phyloP scores from a whole-genome alignment of 2,888 invertebrate species.

The Sepioteuthis lessoniana region DNA sequence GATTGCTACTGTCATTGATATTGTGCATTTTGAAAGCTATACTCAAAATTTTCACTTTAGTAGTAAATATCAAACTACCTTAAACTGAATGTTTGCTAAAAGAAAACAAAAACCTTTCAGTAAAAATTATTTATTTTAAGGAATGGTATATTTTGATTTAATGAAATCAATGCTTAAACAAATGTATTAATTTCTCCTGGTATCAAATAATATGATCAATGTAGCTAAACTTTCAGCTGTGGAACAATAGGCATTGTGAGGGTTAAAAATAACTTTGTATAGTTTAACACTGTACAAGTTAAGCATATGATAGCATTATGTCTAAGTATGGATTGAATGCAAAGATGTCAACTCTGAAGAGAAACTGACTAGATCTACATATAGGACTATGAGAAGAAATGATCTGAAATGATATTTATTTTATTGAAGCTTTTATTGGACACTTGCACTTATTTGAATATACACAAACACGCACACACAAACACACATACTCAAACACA shows the following conservation, averaged over 20 bases:
- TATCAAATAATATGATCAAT: background rate
- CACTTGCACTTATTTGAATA: background rate
- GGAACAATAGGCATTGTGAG: background rate
- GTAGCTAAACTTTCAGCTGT: background rate
- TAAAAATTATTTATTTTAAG: background rate
- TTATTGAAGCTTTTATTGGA: background rate
- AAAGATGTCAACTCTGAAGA: conserved; percentile 16
- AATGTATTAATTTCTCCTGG: background rate
- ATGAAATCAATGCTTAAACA: background rate
- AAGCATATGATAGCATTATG: background rate
- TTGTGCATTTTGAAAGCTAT: background rate
- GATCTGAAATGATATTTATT: background rate
- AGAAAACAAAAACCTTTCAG: background rate
- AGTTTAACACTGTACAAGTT: background rate
- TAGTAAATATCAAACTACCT: background rate
- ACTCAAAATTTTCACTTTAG: background rate
- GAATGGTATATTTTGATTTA: background rate
- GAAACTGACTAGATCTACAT: background rate
- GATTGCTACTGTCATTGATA: conserved; percentile 21
- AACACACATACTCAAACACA: background rate
- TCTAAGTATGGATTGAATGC: background rate
- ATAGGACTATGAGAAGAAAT: background rate
- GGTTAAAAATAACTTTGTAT: background rate
- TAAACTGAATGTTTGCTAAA: background rate
- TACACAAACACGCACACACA: background rate